phyloP scores from a whole-genome alignment of 2,113 vertebrate species.

The Tachycineta bicolor region DNA sequence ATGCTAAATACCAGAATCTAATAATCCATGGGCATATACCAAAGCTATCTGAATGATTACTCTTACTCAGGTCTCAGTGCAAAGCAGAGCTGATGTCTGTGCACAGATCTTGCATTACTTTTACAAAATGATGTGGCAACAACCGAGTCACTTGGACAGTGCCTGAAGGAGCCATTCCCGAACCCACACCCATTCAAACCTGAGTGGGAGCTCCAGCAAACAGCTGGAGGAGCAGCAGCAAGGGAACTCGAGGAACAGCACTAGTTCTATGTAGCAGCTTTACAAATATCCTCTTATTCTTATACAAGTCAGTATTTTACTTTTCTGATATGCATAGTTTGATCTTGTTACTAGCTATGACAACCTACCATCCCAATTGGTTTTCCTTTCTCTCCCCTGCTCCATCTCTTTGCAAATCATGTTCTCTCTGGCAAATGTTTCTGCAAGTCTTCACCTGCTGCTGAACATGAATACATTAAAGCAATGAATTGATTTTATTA shows the following conservation, averaged over 20 bases:
- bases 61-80: neutral
- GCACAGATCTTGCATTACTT: neutral
- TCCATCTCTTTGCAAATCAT: neutral
- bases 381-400: neutral
- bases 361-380: neutral
- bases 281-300: neutral
- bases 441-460: neutral
- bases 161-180: neutral
- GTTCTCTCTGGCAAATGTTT: neutral
- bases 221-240: neutral
- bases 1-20: neutral
- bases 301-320: too few relatives aligned
- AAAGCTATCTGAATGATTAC: neutral
- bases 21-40: neutral
- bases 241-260: neutral
- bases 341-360: neutral
- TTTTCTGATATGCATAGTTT: neutral
- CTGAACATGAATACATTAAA: neutral
- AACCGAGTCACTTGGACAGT: neutral
- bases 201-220: neutral
- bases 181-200: neutral
- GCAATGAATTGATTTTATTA: neutral
- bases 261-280: rapidly evolving
- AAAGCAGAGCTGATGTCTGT: neutral
- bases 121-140: neutral